Evolutionary conservation across 2,888 invertebrate species (phyloP).

Genomic region (Parochlus steinenii): DNA sequence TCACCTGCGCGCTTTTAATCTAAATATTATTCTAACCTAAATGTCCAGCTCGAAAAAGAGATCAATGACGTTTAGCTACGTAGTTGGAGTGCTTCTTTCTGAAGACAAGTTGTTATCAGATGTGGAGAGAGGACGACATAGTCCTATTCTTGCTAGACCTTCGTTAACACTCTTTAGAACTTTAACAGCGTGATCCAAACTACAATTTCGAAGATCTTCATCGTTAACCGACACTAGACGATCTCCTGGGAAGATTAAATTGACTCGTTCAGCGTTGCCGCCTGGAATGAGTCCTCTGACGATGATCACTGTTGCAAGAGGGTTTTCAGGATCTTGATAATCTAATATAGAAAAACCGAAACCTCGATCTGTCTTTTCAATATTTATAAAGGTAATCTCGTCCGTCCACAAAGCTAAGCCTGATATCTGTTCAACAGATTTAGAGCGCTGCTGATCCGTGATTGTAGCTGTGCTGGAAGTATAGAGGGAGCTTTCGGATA

Average conservation of each 20-base stretch:
- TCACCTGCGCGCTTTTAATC: too few species aligned
- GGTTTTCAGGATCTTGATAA: conserved; percentile 93
- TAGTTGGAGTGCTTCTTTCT: conserved; percentile 25
- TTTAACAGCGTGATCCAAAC: conserved; percentile 87
- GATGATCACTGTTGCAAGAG: conserved; percentile 89
- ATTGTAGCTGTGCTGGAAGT: conserved; percentile 73
- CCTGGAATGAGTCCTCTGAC: conserved; percentile 94
- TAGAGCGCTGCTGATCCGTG: conserved; percentile 62
- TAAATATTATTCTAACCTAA: too few species aligned
- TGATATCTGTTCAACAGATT: conserved; percentile 86
- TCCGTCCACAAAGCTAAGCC: conserved; percentile 95
- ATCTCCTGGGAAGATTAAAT: conserved; percentile 90
- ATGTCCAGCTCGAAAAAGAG: conserved; percentile 14
- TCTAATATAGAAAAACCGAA: conserved; percentile 97
- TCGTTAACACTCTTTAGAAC: conserved; percentile 86
- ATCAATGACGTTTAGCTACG: conserved; percentile 21
- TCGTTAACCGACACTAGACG: conserved; percentile 84
- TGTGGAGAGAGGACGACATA: conserved; percentile 55
- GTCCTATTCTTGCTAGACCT: conserved; percentile 79
- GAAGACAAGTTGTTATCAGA: conserved; percentile 31
- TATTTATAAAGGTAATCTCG: conserved; percentile 78
- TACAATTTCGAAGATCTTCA: conserved; percentile 74
- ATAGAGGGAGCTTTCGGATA: conserved; percentile 85
- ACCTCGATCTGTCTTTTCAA: conserved; percentile 87
- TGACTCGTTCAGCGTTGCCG: conserved; percentile 92